These are phyloP conservation scores for Ctenopoma kingsleyae DNA, from an alignment of 2,797 vertebrate species.

Conservation along the genomic window DNA sequence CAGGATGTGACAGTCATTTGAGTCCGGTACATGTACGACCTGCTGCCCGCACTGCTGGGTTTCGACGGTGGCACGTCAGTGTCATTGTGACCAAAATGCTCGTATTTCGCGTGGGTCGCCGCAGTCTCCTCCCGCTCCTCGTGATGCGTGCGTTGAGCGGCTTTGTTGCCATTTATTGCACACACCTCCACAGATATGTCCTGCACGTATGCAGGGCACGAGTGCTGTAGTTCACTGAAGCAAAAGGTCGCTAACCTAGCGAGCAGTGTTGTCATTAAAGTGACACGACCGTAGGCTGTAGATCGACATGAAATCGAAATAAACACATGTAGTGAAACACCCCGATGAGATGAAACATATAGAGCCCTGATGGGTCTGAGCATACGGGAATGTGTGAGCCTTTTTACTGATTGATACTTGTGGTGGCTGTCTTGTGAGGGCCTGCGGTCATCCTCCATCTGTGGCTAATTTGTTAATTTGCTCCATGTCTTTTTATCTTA, in stretches of 20 bases:
- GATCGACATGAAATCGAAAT: background rate
- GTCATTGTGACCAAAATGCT: constrained; percentile 1
- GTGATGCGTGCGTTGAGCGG: background rate
- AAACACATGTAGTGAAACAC: background rate
- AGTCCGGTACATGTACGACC: constrained; percentile 4
- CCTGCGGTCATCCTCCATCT: constrained; percentile 35
- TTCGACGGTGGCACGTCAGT: constrained; percentile 15
- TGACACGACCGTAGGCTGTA: background rate
- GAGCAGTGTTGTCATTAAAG: background rate
- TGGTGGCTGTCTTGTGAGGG: constrained; percentile 7
- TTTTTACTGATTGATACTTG: constrained; percentile 17
- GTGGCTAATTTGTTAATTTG: constrained; percentile 42
- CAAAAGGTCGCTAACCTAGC: background rate
- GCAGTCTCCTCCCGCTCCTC: background rate
- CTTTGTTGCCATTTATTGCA: background rate
- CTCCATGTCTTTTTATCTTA: constrained; percentile 43
- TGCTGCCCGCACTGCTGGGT: background rate
- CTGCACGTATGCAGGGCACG: constrained; percentile 13
- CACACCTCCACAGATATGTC: background rate
- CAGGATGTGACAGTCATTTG: constrained; percentile 40
- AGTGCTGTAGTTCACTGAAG: background rate
- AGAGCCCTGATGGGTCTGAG: background rate
- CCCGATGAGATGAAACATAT: background rate
- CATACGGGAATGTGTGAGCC: background rate
- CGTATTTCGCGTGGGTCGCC: constrained; percentile 4